phyloP scores from a whole-genome alignment of 2,113 vertebrate genomes.

The Solea solea region DNA sequence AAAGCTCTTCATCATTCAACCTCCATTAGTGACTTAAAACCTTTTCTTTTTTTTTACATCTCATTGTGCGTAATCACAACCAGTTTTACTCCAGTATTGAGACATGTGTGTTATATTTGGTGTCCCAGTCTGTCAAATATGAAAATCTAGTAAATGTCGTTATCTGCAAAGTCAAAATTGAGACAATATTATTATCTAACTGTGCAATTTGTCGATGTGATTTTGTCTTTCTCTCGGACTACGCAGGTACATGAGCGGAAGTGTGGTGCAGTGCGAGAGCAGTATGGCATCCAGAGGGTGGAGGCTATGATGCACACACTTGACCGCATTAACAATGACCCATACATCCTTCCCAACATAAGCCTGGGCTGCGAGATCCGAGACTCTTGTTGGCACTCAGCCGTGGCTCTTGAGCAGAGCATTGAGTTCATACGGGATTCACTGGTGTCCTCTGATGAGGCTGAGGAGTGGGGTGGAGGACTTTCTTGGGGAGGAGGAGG shows the following conservation, averaged over 20 bases:
- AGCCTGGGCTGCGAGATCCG: conserved; percentile 96
- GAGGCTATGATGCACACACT: conserved; percentile 97
- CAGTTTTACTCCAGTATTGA: conserved; percentile 18
- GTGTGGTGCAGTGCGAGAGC: conserved; percentile 95
- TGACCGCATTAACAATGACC: conserved; percentile 94
- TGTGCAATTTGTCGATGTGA: background rate
- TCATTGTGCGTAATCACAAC: conserved; percentile 45
- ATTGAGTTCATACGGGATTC: conserved; percentile 99
- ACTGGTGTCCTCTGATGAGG: conserved; percentile 92
- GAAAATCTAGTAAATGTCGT: background rate
- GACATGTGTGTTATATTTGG: conserved; percentile 1
- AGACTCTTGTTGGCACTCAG: conserved; percentile 98
- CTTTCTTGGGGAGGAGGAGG: conserved; percentile 62
- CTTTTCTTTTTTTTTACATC: conserved; percentile 32
- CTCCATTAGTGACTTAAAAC: conserved; percentile 41
- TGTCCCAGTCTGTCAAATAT: background rate
- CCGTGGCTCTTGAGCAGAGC: conserved; percentile 97
- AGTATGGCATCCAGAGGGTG: conserved; percentile 98
- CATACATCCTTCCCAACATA: conserved; percentile 91
- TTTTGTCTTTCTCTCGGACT: background rate
- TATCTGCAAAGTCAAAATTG: background rate
- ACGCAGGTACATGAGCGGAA: conserved; percentile 90
- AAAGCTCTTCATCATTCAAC: conserved; percentile 25
- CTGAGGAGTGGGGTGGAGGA: conserved; percentile 83
- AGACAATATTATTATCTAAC: conserved; percentile 9